Percentiles rank a stretch among this genome's conserved stretches.
phyloP scores from a whole-genome alignment of 2,888 invertebrate genomes.

The Nineta flava region DNA sequence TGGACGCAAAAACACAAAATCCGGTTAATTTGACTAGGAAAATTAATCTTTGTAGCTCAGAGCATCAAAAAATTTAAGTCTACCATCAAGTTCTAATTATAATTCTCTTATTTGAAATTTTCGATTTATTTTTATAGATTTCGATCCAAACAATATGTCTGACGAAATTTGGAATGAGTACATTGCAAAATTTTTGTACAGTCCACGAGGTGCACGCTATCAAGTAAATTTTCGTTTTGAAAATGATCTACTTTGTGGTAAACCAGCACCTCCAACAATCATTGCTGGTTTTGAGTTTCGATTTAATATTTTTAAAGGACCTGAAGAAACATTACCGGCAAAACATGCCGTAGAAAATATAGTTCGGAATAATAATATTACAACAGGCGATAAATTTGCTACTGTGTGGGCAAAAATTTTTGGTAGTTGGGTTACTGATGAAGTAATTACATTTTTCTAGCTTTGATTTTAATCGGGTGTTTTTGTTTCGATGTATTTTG shows the following conservation, averaged over 20 bases:
- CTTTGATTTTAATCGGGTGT: constrained; percentile 4
- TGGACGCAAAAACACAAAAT: too few species aligned
- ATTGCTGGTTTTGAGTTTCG: constrained; percentile 42
- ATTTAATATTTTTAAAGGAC: constrained; percentile 40
- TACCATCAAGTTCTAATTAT: too few species aligned
- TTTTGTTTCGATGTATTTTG: too few species aligned
- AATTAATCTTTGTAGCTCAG: too few species aligned
- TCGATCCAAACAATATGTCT: constrained; percentile 27
- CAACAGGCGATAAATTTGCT: constrained; percentile 41
- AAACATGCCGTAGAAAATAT: constrained; percentile 48
- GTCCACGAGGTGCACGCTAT: constrained; percentile 49
- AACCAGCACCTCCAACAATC: constrained; percentile 29
- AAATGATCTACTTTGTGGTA: constrained; percentile 42
- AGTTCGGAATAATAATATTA: constrained; percentile 38
- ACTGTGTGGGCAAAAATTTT: constrained; percentile 58
- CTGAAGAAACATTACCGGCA: constrained; percentile 53
- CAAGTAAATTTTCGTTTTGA: constrained; percentile 50
- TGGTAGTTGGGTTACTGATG: constrained; percentile 63
- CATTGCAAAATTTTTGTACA: constrained; percentile 53
- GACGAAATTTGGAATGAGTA: constrained; percentile 41
- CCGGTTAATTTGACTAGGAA: too few species aligned
- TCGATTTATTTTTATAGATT: constrained; percentile 25
- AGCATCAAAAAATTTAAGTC: too few species aligned
- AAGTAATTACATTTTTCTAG: constrained; percentile 26
- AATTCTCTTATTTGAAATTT: too few species aligned